phyloP scores from a whole-genome alignment of 1,140 invertebrate genomes.

The Hycleus phaleratus region DNA sequence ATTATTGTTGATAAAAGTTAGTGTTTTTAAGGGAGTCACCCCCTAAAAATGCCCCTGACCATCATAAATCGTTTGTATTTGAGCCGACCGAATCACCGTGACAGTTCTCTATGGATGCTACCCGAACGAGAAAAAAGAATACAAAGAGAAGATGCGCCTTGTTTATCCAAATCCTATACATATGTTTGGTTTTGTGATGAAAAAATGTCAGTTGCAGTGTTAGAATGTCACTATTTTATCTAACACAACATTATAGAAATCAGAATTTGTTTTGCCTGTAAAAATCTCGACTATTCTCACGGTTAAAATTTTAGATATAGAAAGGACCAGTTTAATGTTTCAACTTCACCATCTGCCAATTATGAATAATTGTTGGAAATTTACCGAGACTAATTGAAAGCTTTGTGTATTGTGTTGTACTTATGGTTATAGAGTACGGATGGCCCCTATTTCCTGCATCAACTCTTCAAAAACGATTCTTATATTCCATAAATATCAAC shows the following conservation, averaged over 20 bases:
- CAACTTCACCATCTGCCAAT: too few relatives aligned
- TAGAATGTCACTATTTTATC: background rate
- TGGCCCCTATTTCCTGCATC: background rate
- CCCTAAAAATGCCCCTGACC: constrained; percentile 3
- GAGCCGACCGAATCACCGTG: constrained; percentile 17
- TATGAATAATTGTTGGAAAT: too few relatives aligned
- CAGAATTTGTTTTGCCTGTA: too few relatives aligned
- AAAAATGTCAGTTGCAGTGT: constrained; percentile 21
- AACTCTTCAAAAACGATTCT: too few relatives aligned
- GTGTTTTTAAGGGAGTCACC: background rate
- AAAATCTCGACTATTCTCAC: too few relatives aligned
- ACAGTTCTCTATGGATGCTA: constrained; percentile 24
- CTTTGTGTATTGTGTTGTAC: too few relatives aligned
- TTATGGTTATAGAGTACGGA: background rate
- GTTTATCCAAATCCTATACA: constrained; percentile 19
- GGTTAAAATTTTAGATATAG: too few relatives aligned
- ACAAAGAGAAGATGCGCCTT: constrained; percentile 23
- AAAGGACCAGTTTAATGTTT: too few relatives aligned
- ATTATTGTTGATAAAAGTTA: constrained; percentile 6
- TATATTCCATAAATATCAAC: too few relatives aligned
- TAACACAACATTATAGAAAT: too few relatives aligned
- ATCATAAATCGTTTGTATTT: constrained; percentile 16
- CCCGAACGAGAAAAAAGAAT: constrained; percentile 15
- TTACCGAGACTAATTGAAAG: too few relatives aligned
- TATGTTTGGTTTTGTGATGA: constrained; percentile 18